phyloP scores from a whole-genome alignment of 2,888 invertebrate species.

The Alitta virens region DNA sequence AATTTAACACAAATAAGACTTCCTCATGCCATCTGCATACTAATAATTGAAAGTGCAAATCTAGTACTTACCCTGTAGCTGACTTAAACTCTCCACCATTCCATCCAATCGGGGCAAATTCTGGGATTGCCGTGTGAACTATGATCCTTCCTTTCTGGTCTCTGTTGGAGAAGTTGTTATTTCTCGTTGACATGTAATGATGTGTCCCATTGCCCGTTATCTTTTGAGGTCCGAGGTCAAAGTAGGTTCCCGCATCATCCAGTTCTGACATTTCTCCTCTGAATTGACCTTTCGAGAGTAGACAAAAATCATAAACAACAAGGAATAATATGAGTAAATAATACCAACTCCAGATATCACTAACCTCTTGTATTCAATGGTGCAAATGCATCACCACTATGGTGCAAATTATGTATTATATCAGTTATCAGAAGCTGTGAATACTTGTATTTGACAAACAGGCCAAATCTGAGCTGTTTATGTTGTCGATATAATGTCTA shows the following conservation, averaged over 20 bases:
- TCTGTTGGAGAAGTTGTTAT: slow-evolving; percentile 56
- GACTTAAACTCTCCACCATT: slow-evolving; percentile 44
- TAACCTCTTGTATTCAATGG: too few species aligned
- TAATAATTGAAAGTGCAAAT: too few species aligned
- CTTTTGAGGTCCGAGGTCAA: slow-evolving; percentile 49
- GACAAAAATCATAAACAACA: neutral
- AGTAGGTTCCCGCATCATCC: slow-evolving; percentile 55
- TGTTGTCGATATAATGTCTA: too few species aligned
- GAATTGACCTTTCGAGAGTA: slow-evolving; percentile 38
- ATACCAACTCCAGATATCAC: too few species aligned
- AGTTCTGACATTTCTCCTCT: slow-evolving; percentile 46
- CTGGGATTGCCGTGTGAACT: slow-evolving; percentile 29
- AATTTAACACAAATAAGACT: too few species aligned
- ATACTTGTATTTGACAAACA: too few species aligned
- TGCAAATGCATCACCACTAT: too few species aligned
- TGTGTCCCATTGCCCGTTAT: slow-evolving; percentile 42
- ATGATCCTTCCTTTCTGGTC: slow-evolving; percentile 54
- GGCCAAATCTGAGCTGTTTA: too few species aligned
- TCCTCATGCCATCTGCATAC: too few species aligned
- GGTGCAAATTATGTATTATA: too few species aligned
- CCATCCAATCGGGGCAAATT: slow-evolving; percentile 39
- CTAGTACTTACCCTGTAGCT: slow-evolving; percentile 39
- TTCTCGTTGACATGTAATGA: slow-evolving; percentile 53
- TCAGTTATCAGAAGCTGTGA: too few species aligned
- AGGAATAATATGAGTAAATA: too few species aligned